Evolutionary conservation across 2,113 vertebrate species (phyloP).

Genomic region (Buteo buteo): DNA sequence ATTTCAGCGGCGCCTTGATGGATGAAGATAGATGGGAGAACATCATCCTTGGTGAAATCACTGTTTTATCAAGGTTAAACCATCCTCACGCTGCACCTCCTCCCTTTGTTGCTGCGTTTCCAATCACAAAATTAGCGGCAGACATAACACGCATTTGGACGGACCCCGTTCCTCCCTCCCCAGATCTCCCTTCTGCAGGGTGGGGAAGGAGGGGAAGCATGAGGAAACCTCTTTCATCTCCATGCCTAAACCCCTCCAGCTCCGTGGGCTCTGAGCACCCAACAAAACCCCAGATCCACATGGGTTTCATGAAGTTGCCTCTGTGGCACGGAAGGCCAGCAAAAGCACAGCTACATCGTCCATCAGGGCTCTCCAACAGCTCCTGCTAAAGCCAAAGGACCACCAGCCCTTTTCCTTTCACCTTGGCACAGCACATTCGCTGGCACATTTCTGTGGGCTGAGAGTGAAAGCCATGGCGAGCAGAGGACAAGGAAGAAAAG

Average conservation of each 20-base stretch:
- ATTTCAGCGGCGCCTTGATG: conserved; percentile 79
- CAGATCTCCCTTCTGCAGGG: not conserved
- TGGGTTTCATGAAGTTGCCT: not conserved
- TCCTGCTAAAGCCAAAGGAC: not conserved
- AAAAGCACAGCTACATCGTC: accelerated
- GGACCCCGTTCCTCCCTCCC: not conserved
- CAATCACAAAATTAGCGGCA: conserved; percentile 59
- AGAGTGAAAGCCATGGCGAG: not conserved
- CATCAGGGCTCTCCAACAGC: not conserved
- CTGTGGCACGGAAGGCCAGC: accelerated
- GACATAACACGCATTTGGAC: not conserved
- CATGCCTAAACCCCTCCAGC: not conserved
- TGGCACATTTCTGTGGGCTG: not conserved
- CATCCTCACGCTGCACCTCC: conserved; percentile 79
- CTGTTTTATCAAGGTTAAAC: conserved; percentile 93
- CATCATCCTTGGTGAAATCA: conserved; percentile 88
- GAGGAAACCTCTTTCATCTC: not conserved
- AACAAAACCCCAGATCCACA: not conserved
- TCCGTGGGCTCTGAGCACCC: not conserved
- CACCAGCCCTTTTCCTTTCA: not conserved
- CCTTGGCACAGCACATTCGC: accelerated
- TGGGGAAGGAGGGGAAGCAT: not conserved
- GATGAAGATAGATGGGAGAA: conserved; percentile 90
- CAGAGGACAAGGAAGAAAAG: not conserved
- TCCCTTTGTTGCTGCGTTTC: conserved; percentile 75